Evolutionary conservation across 2,888 invertebrate species (phyloP), one percentile per base, ranked within the genome.

Genomic region (Cistogaster globosa): DNA sequence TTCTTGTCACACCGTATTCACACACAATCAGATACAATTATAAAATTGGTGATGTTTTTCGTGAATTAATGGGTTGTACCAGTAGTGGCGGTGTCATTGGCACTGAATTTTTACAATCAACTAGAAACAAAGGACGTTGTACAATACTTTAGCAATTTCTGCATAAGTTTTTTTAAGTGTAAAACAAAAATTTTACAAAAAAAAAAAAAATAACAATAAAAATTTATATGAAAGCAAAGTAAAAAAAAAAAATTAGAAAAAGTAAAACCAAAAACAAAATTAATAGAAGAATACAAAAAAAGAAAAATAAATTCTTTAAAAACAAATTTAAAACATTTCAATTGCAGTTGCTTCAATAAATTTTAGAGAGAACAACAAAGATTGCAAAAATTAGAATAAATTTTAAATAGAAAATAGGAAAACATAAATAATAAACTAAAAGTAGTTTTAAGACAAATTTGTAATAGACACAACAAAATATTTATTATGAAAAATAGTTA

Each of bases 81-180:
- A 90, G 91, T 86, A 88, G 90, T 57, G 90, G 90, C 87, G 89
- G 88, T 75, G 88, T 90, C 84, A 88, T 91, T 88, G 91, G 92
- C 88, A 89, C 91, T 88, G 92, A 92, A 86, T 92, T 89, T 88
- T 92, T 92, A 89, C 93, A 92, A 91, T 92, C 92, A 90, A 90
- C 89, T 92, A 92, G 92, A 88, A 92, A 92, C 89, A 92, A 92
- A 92, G 93, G 93, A 91, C 92, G 92, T 89, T 92, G 92, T 91
- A 92, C 92, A 91, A 92, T 92, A 91, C 92, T 92, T 88, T 92
- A 92, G 92, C 92, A 91, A 92, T 91, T 91, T 91, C 91, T 91
- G 90, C 91, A 91, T 90, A 92, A 91, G 90, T 90, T 91, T 90
- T 90, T 91, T 88, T 80, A 80, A 91, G 88, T 88, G 89, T 89